Base-by-base conservation (phyloP, 1,140 invertebrate genomes). In the Daktulosphaira vitifoliae region DNA sequence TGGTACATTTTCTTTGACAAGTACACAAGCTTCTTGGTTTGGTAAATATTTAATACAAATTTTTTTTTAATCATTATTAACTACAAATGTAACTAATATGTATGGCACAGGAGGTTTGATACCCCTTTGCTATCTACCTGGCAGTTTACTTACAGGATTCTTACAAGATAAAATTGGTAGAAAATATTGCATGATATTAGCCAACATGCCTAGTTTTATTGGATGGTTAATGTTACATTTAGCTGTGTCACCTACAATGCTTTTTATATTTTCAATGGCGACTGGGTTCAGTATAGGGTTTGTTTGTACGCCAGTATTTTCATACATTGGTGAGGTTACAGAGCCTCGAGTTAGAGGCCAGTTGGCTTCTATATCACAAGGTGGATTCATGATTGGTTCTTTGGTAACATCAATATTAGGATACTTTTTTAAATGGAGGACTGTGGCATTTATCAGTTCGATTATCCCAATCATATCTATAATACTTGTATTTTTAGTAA, bases 271-370 rank as follows among this genome's bases (percentile, higher is more conserved):
- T 1, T 13, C 50, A n/a, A 54, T 68, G 25, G 18, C 69, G 39
- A 69, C 68, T 48, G 70, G 70, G 2, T 33, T 71, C 3, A 78
- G 78, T 16, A 74, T 76, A 22, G 79, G 79, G 0, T 72, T 79
- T 3, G 77, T 78, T 74, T 64, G 66, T 23, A 78, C 78, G 15
- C 77, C 79, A 2, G 76, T 78, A 25, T 73, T 75, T 38, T 74
- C 77, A 7, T 80, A 80, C 62, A 73, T 80, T 4, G 77, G 77
- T 6, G 78, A 80, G 73, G 76, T 80, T 4, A 75, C 75, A 75
- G 78, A 74, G 72, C 68, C 51, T 62, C 11, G 37, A 16, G 20
- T 65, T 15, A 46, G 66, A 11, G 66, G 66, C 8, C 16, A 37
- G 2, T 23, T 66, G 23, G 29, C 25, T 5, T 54, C 53, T 3